Base-by-base conservation (phyloP, 2,888 invertebrate genomes). In the Drosophila greeni region DNA sequence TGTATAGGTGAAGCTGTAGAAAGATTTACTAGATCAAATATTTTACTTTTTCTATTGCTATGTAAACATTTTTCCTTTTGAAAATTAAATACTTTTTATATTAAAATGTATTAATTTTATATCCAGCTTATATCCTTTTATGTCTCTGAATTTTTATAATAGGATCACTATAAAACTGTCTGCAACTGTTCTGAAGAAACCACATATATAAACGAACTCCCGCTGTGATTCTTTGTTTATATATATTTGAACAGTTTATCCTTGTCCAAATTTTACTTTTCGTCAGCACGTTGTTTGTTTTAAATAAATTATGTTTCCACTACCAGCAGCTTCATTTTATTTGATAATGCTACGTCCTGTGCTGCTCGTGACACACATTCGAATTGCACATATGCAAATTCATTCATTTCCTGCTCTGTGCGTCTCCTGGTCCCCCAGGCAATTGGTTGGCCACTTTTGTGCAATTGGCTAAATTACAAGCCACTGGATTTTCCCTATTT, bases 371-470 rank as follows among this genome's bases (percentile, higher is more conserved):
- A 47, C 42, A 60, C 49, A 60, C 60, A 66, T 48, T 43, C 37
- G 56, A 60, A 51, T 31, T 68, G 54, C 49, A 73, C 65, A 74
- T 58, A 37, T 62, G 62, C 65, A 62, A 62, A 61, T 49, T 40
- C 59, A 61, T 49, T 48, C 64, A 56, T 58, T 68, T 57, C 34
- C 36, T 20, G 24, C 45, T 12, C 48, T 23, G 56, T 11, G 26
- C 1, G 45, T 45, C 20, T 33, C n/a, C 29, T 29, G 37, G 60
- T 72, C 3, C 74, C 82, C 58, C 59, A 68, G 73, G 76, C 82
- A 82, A 74, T 81, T 82, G 75, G 81, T 65, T 67, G 40, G 49
- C 49, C 73, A 72, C 71, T 76, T 76, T 70, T 60, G 67, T 72
- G 70, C 55, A 82, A 79, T 75, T 67, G 70, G 48, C 58, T 57